Conservation (phyloP, 2,113 vertebrate genomes). For the Holacanthus passer region DNA sequence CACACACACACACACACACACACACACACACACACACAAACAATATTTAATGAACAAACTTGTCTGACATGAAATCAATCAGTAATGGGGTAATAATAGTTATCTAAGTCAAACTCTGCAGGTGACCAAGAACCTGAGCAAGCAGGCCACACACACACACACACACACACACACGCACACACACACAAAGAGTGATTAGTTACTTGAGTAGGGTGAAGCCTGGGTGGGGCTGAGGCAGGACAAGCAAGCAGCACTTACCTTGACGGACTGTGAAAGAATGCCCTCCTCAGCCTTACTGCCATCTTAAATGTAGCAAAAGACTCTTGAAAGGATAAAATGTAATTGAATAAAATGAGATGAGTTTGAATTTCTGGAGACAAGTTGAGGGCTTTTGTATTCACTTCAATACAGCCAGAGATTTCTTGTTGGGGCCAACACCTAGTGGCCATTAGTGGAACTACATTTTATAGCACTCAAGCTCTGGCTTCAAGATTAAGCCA, state of each 20-base stretch:
- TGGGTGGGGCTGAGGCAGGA: background rate
- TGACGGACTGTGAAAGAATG: background rate
- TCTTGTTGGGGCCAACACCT: background rate
- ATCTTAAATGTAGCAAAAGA: background rate
- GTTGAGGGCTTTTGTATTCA: background rate
- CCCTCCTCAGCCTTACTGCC: background rate
- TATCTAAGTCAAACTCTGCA: slow-evolving; percentile 37
- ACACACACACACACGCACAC: slow-evolving; percentile 28
- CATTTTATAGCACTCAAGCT: background rate
- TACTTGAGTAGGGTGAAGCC: background rate
- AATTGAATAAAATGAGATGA: background rate
- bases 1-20: slow-evolving; percentile 15
- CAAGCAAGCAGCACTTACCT: background rate
- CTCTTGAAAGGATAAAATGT: background rate
- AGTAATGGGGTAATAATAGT: slow-evolving; percentile 53
- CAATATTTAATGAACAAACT: slow-evolving; percentile 58
- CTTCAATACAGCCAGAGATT: background rate
- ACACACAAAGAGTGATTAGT: background rate
- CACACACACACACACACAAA: slow-evolving; percentile 30
- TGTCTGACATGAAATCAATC: slow-evolving; percentile 60
- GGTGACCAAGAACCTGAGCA: slow-evolving; percentile 38
- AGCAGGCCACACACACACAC: slow-evolving; percentile 13
- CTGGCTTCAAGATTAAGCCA: background rate
- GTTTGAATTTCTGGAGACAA: background rate
- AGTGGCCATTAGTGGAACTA: background rate